A percentile compares a stretch with the other conserved stretches of the same genome.
Evolutionary conservation across 2,888 invertebrate genomes (phyloP).

Genomic region (Thalpophila matura): DNA sequence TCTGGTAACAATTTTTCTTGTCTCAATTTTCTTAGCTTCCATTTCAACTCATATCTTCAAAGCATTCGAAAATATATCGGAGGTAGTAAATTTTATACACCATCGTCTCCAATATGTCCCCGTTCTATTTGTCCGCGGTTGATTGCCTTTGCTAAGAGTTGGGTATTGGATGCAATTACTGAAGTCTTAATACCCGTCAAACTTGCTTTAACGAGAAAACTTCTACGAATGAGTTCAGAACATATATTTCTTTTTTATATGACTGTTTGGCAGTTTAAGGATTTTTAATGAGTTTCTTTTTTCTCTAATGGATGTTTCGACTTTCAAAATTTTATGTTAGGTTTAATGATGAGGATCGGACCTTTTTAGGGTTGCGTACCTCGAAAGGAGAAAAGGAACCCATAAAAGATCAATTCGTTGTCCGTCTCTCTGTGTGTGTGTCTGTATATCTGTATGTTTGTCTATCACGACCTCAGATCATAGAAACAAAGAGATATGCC

Average conservation of each 20-base stretch:
- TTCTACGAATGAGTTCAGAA: slow-evolving; percentile 61
- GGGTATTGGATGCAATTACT: slow-evolving; percentile 67
- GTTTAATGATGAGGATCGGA: slow-evolving; percentile 1
- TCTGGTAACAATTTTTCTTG: too few species aligned
- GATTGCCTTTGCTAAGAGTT: slow-evolving; percentile 66
- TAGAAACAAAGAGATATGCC: too few species aligned
- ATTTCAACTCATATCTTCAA: neutral
- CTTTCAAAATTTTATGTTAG: slow-evolving; percentile 20
- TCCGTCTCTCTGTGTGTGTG: too few species aligned
- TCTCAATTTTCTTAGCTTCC: too few species aligned
- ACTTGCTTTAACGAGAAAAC: slow-evolving; percentile 74
- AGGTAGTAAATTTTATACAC: slow-evolving; percentile 5
- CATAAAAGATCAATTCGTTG: too few species aligned
- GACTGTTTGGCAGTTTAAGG: slow-evolving; percentile 46
- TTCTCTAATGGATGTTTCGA: slow-evolving; percentile 29
- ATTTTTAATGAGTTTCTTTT: slow-evolving; percentile 59
- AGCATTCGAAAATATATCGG: neutral
- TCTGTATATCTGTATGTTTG: too few species aligned
- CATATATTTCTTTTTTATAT: slow-evolving; percentile 61
- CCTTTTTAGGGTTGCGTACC: too few species aligned
- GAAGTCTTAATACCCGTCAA: slow-evolving; percentile 64
- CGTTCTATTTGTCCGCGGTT: slow-evolving; percentile 29
- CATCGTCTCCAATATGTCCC: slow-evolving; percentile 16
- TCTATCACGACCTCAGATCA: too few species aligned
- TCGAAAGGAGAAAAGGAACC: too few species aligned